Evolutionary conservation across 2,888 invertebrate genomes (phyloP), one percentile per base, ranked within the genome.

Genomic region (Melieria omissa): DNA sequence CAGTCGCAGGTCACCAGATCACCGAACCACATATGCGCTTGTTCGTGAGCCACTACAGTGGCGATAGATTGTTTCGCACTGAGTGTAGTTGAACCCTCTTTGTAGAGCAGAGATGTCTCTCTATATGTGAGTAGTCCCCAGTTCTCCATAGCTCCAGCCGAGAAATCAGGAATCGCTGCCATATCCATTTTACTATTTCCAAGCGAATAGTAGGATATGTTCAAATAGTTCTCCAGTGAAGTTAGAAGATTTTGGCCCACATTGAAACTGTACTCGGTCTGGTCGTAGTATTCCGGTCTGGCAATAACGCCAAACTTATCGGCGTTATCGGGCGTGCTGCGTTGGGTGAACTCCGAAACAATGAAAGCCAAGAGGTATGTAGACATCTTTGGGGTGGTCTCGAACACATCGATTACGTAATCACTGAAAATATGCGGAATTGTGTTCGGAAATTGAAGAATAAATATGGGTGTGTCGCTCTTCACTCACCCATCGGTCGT

Each of bases 71-170:
- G 90, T 80, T 91, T 90, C 62, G 89, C 90, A 6, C 88, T 78
- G 63, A 90, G 88, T 0, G 91, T 90, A 0, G 91, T 90, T 45
- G 89, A 86, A 3, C 88, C 83, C 55, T 89, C 88, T 65, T 93
- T 92, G 75, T 90, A 93, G 4, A 95, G 85, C 74, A 94, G 86
- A 0, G 90, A 89, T 0, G 91, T 90, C 82, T 95, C 94, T 70
- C 92, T 90, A 87, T 93, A 96, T 4, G 93, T 95, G 7, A 95
- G 89, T 42, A 96, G 88, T 7, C 96, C 96, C 95, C 96, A 96
- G 84, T 97, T 96, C 83, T 96, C 95, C 96, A 96, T 96, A 66
- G 96, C 96, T 58, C 94, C 94, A 75, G 93, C 92, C 62, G 90
- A 89, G 84, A 96, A 95, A 83, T 96, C 94, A 0, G 95, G 92